phyloP scores from a whole-genome alignment of 2,888 invertebrate species.

The Sminthurides aquaticus region DNA sequence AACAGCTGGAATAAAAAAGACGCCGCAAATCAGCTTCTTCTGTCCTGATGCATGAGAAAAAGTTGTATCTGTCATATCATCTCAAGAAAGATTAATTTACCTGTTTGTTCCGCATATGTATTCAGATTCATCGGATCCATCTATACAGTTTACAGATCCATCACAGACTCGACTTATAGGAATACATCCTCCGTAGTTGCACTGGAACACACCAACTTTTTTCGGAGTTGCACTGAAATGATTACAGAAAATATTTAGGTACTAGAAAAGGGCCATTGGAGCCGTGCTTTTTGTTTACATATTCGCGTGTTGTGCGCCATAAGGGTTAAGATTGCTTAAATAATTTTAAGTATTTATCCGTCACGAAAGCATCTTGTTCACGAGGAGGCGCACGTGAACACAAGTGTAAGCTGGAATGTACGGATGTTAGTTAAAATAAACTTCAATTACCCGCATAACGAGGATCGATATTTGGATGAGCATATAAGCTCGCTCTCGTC shows the following conservation, averaged over 20 bases:
- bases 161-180: constrained; percentile 44
- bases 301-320: too few species aligned
- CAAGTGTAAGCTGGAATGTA: too few species aligned
- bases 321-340: too few species aligned
- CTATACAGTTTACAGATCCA: constrained; percentile 43
- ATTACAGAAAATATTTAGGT: constrained; percentile 2
- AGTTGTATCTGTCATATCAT: background rate
- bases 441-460: constrained; percentile 41
- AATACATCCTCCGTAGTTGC: constrained; percentile 47
- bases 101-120: constrained; percentile 28
- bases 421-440: too few species aligned
- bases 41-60: background rate
- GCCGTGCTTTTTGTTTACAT: too few species aligned
- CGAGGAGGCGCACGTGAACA: too few species aligned
- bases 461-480: constrained; percentile 36
- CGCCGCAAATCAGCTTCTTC: too few species aligned
- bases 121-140: constrained; percentile 29
- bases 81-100: constrained; percentile 8
- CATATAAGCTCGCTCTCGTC: constrained; percentile 41
- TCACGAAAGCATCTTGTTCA: background rate
- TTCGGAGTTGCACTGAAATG: constrained; percentile 28
- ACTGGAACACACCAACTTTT: constrained; percentile 44
- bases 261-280: too few species aligned
- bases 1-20: too few species aligned
- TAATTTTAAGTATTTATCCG: too few species aligned